Conservation (phyloP, 1,140 invertebrate species). For the Leguminivora glycinivorella region DNA sequence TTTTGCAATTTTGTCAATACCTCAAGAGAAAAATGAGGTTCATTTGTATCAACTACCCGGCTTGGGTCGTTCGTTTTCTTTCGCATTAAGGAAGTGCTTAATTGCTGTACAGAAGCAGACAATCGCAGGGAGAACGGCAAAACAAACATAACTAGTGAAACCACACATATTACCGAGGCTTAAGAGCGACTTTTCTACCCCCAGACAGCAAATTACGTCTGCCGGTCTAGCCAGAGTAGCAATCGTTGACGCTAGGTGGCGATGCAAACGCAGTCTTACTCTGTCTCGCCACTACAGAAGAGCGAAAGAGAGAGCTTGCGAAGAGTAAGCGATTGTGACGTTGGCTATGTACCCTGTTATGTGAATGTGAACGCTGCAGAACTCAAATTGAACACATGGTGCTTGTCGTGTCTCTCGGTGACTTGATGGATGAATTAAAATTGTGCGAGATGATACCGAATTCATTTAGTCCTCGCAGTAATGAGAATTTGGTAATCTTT, state of each 20-base stretch:
- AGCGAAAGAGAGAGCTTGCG: no score
- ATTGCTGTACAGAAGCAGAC: conserved; percentile 35
- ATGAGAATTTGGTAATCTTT: conserved; percentile 23
- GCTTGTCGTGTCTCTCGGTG: conserved; percentile 34
- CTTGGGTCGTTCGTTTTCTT: no score
- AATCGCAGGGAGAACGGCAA: neutral
- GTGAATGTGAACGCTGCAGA: conserved; percentile 36
- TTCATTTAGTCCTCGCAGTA: conserved; percentile 13
- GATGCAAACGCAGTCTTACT: no score
- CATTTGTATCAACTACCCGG: no score
- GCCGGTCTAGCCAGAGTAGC: no score
- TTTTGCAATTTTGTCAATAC: no score
- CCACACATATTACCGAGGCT: neutral
- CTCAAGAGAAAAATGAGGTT: no score
- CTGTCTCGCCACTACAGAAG: no score
- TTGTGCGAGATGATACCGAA: conserved; percentile 15
- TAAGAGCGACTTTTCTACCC: conserved; percentile 2
- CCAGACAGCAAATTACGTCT: neutral
- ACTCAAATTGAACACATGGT: conserved; percentile 52
- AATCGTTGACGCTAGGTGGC: no score
- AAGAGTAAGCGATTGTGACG: no score
- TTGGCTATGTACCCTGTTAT: no score
- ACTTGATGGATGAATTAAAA: conserved; percentile 45
- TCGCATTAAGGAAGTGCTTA: conserved; percentile 37
- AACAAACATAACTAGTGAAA: neutral